Conservation (phyloP, 37 sponge, comb jelly and placozoan species). For the Trichoplax adhaerens region DNA sequence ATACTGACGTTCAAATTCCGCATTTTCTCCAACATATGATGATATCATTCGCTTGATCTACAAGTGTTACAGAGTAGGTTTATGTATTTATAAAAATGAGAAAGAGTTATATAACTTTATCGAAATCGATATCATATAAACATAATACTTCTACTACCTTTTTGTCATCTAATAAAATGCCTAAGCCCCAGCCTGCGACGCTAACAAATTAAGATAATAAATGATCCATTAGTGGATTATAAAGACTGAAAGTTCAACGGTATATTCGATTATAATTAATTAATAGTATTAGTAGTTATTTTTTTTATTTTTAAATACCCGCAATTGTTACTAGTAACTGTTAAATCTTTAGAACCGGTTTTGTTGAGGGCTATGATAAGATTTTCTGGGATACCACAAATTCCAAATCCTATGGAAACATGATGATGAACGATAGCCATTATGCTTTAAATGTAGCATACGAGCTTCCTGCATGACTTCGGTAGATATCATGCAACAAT, state of each 20-base stretch:
- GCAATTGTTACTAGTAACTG: constrained; percentile 67
- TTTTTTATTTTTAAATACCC: constrained; percentile 4
- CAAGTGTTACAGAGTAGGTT: too few relatives aligned
- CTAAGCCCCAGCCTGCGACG: too few relatives aligned
- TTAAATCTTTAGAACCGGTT: constrained; percentile 37
- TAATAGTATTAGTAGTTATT: background rate
- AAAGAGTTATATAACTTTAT: too few relatives aligned
- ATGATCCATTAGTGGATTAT: too few relatives aligned
- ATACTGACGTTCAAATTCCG: constrained; percentile 83
- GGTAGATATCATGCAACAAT: background rate
- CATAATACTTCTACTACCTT: too few relatives aligned
- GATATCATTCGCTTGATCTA: constrained; percentile 65
- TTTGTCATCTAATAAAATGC: too few relatives aligned
- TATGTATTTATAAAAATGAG: too few relatives aligned
- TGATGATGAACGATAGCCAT: too few relatives aligned
- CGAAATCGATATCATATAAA: too few relatives aligned
- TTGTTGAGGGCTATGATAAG: constrained; percentile 55
- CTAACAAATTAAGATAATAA: too few relatives aligned
- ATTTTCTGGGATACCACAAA: constrained; percentile 96
- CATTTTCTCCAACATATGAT: constrained; percentile 88
- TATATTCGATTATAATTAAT: background rate
- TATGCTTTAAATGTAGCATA: too few relatives aligned
- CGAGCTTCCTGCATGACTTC: too few relatives aligned
- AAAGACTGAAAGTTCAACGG: background rate
- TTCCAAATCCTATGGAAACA: constrained; percentile 55